Evolutionary conservation across 2,888 invertebrate species (phyloP).

Genomic region (Zaprionus lineosus): DNA sequence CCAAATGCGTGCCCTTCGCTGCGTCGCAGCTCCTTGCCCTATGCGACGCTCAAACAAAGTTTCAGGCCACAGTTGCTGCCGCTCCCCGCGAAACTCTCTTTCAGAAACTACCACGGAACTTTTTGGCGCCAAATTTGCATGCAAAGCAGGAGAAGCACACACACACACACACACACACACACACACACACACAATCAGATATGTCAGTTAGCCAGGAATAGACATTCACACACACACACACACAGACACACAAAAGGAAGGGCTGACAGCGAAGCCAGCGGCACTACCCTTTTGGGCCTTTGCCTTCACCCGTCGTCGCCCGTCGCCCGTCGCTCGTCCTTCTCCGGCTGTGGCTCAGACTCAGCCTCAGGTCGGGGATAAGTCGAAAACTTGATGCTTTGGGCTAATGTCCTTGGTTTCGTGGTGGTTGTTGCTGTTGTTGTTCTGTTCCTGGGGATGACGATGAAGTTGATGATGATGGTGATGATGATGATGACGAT

Average conservation of each 20-base stretch:
- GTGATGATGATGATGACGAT: slow-evolving; percentile 25
- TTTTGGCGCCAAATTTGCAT: slow-evolving; percentile 78
- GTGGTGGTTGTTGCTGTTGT: slow-evolving; percentile 36
- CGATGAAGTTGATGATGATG: slow-evolving; percentile 26
- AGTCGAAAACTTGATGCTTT: slow-evolving; percentile 77
- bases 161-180: slow-evolving; percentile 17
- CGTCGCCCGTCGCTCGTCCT: too few relatives aligned
- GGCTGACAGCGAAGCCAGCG: background rate
- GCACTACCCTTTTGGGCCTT: slow-evolving; percentile 46
- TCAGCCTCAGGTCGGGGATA: slow-evolving; percentile 73
- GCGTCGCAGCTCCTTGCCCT: background rate
- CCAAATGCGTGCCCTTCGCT: slow-evolving; percentile 60
- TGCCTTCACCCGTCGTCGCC: too few relatives aligned
- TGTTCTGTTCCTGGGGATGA: slow-evolving; percentile 6
- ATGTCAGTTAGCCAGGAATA: slow-evolving; percentile 5
- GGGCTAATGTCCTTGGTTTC: slow-evolving; percentile 69
- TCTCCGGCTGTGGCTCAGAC: background rate
- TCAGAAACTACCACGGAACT: slow-evolving; percentile 43
- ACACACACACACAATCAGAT: slow-evolving; percentile 21
- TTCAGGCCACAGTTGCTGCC: slow-evolving; percentile 27
- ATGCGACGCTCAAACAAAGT: slow-evolving; percentile 17
- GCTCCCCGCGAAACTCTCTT: slow-evolving; percentile 12
- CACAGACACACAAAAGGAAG: background rate
- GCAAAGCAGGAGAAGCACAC: slow-evolving; percentile 58
- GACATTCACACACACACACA: background rate